Percentiles rank a stretch among this genome's conserved stretches.
Conservation (phyloP, 1,140 invertebrate genomes). For the Colletes latitarsis region DNA sequence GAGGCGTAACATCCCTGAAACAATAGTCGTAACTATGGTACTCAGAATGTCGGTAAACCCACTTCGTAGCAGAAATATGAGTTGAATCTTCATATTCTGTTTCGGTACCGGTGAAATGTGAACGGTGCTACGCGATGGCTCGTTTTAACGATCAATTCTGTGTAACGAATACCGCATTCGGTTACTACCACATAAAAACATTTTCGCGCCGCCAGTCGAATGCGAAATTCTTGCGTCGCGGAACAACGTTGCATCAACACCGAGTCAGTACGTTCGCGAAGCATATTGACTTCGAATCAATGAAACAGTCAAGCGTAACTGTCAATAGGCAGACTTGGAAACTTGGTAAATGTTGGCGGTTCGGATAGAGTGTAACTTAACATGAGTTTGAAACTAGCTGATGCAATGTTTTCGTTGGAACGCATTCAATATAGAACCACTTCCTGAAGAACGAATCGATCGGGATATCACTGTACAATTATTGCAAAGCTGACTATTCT, state of each 20-base stretch:
- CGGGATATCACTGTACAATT: neutral
- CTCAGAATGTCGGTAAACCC: constrained; percentile 12
- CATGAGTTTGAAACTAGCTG: neutral
- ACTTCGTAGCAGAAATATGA: neutral
- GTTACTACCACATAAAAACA: neutral
- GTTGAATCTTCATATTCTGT: constrained; percentile 24
- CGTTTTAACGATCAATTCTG: constrained; percentile 5
- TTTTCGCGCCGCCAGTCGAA: neutral
- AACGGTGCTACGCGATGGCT: neutral
- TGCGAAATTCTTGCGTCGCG: neutral
- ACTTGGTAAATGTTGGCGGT: neutral
- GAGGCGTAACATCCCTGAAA: constrained; percentile 13
- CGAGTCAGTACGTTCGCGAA: neutral
- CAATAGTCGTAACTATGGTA: constrained; percentile 16
- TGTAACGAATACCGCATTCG: neutral
- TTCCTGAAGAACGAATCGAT: neutral
- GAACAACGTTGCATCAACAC: neutral
- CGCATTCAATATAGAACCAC: neutral
- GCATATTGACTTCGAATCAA: neutral
- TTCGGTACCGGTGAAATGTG: neutral
- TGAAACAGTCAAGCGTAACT: neutral
- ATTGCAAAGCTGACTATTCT: neutral
- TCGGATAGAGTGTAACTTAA: constrained; percentile 3
- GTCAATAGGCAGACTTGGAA: constrained; percentile 3
- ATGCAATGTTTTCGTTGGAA: neutral